A percentile compares a stretch with the other conserved stretches of the same genome.
Evolutionary conservation across 23 tunicate species (phyloP).

Genomic region (Ascidia mentula): DNA sequence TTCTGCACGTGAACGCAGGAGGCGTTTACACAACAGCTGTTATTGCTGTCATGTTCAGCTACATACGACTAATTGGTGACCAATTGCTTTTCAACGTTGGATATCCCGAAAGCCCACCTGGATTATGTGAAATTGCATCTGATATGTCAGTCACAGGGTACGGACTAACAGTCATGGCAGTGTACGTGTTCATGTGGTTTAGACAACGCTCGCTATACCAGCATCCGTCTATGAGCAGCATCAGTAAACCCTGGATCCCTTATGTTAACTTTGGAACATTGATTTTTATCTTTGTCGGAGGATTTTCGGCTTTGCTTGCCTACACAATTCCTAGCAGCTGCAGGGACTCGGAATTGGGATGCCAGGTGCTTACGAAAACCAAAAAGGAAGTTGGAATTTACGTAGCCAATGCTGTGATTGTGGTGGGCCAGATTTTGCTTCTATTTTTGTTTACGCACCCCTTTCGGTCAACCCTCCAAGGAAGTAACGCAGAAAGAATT

Average conservation of each 20-base stretch:
- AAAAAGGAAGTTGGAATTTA: not conserved
- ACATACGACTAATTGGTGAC: not conserved
- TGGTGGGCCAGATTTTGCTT: not conserved
- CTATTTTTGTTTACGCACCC: not conserved
- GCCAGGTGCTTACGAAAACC: not conserved
- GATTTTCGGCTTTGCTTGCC: not conserved
- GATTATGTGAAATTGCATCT: not conserved
- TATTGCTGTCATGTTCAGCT: not conserved
- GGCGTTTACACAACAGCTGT: not conserved
- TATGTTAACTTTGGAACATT: not conserved
- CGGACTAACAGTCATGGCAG: not conserved
- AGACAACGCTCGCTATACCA: constrained; percentile 13
- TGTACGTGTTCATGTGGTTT: constrained; percentile 6
- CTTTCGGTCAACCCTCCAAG: not conserved
- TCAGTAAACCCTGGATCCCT: not conserved
- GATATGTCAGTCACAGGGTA: not conserved
- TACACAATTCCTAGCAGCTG: not conserved
- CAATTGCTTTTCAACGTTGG: constrained; percentile 9
- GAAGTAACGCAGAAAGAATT: not conserved
- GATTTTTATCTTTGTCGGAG: not conserved
- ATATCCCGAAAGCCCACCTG: not conserved
- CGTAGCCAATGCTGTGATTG: not conserved
- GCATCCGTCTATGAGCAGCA: not conserved
- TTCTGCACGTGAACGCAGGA: constrained; percentile 1
- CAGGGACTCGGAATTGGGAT: not conserved